These are phyloP conservation scores for Cryptus armator DNA, from an alignment of 2,888 invertebrate species.

Conservation along the genomic window DNA sequence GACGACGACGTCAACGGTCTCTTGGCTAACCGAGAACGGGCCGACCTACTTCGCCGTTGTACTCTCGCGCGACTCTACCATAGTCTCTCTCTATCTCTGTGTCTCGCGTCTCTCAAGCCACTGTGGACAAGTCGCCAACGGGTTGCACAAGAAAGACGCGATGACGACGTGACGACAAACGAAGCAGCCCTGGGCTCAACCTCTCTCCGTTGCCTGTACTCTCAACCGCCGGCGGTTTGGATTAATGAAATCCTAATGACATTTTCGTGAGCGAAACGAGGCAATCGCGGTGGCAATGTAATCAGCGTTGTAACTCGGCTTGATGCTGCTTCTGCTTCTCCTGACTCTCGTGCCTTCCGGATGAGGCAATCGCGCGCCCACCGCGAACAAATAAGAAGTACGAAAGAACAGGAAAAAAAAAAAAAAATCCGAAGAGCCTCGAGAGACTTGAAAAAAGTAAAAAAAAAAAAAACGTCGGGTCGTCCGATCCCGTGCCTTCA, in stretches of 20 bases:
- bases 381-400: slow-evolving; percentile 54
- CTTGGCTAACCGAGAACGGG: slow-evolving; percentile 50
- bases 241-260: slow-evolving; percentile 83
- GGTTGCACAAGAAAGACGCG: slow-evolving; percentile 60
- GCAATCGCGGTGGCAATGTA: slow-evolving; percentile 78
- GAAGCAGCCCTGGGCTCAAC: slow-evolving; percentile 67
- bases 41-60: slow-evolving; percentile 59
- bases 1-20: slow-evolving; percentile 31
- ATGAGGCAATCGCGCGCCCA: slow-evolving; percentile 76
- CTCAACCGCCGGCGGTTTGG: slow-evolving; percentile 75
- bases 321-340: slow-evolving; percentile 11
- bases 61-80: slow-evolving; percentile 16
- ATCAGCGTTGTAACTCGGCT: slow-evolving; percentile 72
- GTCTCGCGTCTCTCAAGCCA: slow-evolving; percentile 29
- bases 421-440: slow-evolving; percentile 17
- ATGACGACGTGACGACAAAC: slow-evolving; percentile 61
- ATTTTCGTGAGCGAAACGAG: slow-evolving; percentile 83
- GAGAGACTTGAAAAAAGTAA: slow-evolving; percentile 46
- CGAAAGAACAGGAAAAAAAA: slow-evolving; percentile 31
- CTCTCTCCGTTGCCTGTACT: slow-evolving; percentile 64
- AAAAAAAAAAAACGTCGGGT: slow-evolving; percentile 14
- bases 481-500: slow-evolving; percentile 39
- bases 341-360: slow-evolving; percentile 74
- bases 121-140: slow-evolving; percentile 21
- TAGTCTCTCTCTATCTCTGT: slow-evolving; percentile 23